phyloP scores from a whole-genome alignment of 2,888 invertebrate genomes.

The Sarcophaga caerulescens region DNA sequence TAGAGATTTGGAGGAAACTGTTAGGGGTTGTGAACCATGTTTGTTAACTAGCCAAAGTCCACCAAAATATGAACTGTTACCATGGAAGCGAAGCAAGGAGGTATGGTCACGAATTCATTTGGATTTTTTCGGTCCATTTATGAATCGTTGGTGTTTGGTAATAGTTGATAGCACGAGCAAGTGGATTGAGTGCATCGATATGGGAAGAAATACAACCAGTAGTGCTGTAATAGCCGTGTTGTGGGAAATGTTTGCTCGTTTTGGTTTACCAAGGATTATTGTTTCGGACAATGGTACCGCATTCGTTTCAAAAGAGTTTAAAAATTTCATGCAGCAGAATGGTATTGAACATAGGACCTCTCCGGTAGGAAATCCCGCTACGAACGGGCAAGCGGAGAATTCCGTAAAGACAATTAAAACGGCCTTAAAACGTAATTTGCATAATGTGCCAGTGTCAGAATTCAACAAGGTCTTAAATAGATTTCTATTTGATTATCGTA shows the following conservation, averaged over 20 bases:
- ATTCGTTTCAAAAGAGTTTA: conserved; percentile 71
- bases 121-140: conserved; percentile 61
- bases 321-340: conserved; percentile 37
- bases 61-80: conserved; percentile 59
- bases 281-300: conserved; percentile 71
- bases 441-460: not conserved
- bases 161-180: conserved; percentile 70
- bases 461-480: not conserved
- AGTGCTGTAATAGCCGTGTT: conserved; percentile 44
- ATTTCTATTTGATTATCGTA: not conserved
- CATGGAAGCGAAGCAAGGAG: conserved; percentile 45
- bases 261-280: conserved; percentile 70
- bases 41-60: conserved; percentile 38
- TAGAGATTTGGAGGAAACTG: conserved; percentile 52
- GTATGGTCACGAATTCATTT: conserved; percentile 54
- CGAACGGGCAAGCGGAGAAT: not conserved
- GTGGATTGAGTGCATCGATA: conserved; percentile 69
- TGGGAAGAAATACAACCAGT: conserved; percentile 64
- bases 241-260: conserved; percentile 68
- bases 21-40: conserved; percentile 54
- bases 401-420: not conserved
- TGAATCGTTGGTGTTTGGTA: conserved; percentile 52
- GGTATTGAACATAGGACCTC: not conserved
- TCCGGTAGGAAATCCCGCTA: conserved; percentile 2
- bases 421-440: not conserved